phyloP scores from a whole-genome alignment of 1,140 invertebrate species.

The Lithobius niger region DNA sequence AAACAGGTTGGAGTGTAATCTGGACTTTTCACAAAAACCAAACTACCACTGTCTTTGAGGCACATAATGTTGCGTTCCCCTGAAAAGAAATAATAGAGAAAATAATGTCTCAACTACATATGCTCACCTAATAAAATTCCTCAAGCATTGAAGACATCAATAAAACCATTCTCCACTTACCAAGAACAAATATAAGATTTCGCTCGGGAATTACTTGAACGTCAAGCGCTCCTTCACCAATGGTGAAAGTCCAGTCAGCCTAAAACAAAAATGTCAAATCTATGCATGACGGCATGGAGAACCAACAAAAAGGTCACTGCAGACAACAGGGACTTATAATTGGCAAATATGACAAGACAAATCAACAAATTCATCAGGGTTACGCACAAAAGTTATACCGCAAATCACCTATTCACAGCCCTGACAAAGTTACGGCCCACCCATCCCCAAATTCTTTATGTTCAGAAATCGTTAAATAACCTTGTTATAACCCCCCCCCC shows the following conservation, averaged over 20 bases:
- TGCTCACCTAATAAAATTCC: slow-evolving; percentile 1
- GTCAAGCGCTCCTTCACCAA: slow-evolving; percentile 57
- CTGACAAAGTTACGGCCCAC: no score
- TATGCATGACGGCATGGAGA: no score
- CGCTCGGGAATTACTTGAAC: slow-evolving; percentile 42
- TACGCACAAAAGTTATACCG: no score
- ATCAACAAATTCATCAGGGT: no score
- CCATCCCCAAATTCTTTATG: no score
- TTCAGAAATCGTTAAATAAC: no score
- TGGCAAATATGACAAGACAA: no score
- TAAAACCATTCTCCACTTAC: slow-evolving; percentile 36
- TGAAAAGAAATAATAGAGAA: slow-evolving; percentile 19
- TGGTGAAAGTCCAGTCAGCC: slow-evolving; percentile 58
- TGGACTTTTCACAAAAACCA: slow-evolving; percentile 64
- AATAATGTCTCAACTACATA: slow-evolving; percentile 18
- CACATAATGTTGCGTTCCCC: slow-evolving; percentile 52
- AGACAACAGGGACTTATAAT: no score
- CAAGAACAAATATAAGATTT: slow-evolving; percentile 49
- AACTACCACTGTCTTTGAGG: slow-evolving; percentile 53
- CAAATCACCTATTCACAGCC: no score
- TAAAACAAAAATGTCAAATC: slow-evolving; percentile 22
- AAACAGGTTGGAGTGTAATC: slow-evolving; percentile 64
- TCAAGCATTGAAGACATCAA: background rate
- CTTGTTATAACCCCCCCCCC: no score
- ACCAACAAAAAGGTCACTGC: no score